phyloP scores from a whole-genome alignment of 2,797 vertebrate species.

The Enteromius thamalakanensis region DNA sequence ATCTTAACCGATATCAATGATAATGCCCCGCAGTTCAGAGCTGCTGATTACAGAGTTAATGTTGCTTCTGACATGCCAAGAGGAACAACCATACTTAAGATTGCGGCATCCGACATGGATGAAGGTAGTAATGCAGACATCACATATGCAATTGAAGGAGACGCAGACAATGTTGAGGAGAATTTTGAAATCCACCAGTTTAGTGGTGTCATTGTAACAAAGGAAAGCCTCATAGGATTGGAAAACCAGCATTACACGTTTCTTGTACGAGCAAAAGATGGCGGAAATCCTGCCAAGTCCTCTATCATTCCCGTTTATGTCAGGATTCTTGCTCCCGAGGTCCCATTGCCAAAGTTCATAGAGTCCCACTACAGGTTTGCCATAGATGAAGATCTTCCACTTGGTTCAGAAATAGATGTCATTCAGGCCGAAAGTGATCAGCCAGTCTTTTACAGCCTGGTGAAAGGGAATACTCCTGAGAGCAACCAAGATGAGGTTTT shows the following conservation, averaged over 20 bases:
- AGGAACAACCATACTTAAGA: conserved; percentile 87
- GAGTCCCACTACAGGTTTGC: conserved; percentile 91
- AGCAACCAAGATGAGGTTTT: conserved; percentile 92
- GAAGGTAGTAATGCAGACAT: conserved; percentile 97
- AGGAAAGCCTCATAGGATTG: conserved; percentile 95
- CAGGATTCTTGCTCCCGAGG: conserved; percentile 87
- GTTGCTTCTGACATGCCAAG: conserved; percentile 85
- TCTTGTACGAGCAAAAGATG: conserved; percentile 89
- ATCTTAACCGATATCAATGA: conserved; percentile 98
- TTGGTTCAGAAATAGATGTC: conserved; percentile 91
- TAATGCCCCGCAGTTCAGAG: conserved; percentile 95
- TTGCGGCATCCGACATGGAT: conserved; percentile 92
- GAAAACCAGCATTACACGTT: conserved; percentile 92
- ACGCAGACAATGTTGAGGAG: conserved; percentile 89
- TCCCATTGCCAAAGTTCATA: conserved; percentile 84
- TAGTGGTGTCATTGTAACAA: conserved; percentile 89
- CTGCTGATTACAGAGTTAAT: conserved; percentile 88
- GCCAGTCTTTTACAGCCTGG: conserved; percentile 82
- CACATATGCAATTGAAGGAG: conserved; percentile 87
- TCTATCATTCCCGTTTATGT: conserved; percentile 90
- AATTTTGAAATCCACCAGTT: conserved; percentile 92
- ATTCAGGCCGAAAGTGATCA: conserved; percentile 85
- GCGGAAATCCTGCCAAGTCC: conserved; percentile 84
- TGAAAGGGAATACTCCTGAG: conserved; percentile 90
- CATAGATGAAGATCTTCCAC: conserved; percentile 86